These are phyloP conservation scores for Gallinago solitaria DNA, from an alignment of 2,797 vertebrate species.

Conservation along the genomic window DNA sequence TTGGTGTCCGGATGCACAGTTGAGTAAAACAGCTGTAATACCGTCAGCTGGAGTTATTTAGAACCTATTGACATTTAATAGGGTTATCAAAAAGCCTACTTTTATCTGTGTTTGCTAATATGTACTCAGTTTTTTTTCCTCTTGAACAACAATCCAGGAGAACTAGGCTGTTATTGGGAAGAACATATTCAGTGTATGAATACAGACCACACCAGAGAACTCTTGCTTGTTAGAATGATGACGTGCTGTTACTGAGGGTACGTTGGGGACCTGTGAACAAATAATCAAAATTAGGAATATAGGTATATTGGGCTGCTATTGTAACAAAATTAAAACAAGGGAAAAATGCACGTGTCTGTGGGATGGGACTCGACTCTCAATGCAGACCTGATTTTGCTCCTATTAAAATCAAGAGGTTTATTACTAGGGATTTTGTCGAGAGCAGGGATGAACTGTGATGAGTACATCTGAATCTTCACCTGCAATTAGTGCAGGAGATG, in stretches of 20 bases:
- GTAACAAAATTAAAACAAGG: neutral
- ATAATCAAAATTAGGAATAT: neutral
- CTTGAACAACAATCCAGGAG: neutral
- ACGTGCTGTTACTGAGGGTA: neutral
- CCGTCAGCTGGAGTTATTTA: neutral
- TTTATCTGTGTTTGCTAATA: neutral
- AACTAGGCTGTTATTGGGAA: neutral
- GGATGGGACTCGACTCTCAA: neutral
- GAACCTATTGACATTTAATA: neutral
- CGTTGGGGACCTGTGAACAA: neutral
- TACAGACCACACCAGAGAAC: neutral
- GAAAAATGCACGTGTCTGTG: neutral
- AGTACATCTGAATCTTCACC: neutral
- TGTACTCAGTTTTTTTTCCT: neutral
- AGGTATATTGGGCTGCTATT: neutral
- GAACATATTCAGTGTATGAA: neutral
- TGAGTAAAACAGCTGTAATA: neutral
- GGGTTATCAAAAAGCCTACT: neutral
- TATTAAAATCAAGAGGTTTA: neutral
- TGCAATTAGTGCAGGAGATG: neutral
- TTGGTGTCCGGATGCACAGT: neutral
- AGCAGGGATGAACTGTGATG: rapidly evolving
- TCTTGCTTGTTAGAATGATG: neutral
- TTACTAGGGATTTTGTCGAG: neutral
- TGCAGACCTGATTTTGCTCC: neutral